phyloP scores from a whole-genome alignment of 2,888 invertebrate genomes.

The Acleris laterana region DNA sequence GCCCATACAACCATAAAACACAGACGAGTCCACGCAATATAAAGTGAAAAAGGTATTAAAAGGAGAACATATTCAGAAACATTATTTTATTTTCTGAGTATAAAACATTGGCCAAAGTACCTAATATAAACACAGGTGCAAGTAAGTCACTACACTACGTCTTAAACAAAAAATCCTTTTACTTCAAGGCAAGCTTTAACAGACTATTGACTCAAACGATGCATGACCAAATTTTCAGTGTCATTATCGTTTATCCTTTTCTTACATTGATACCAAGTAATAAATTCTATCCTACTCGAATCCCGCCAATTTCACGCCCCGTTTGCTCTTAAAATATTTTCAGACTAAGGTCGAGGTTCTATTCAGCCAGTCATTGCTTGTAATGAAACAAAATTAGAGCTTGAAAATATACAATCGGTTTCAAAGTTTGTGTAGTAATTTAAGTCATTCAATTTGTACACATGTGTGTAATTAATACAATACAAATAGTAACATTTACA shows the following conservation, averaged over 20 bases:
- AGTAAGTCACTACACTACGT: constrained; percentile 1
- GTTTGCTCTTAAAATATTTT: not conserved
- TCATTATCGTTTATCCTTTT: constrained; percentile 15
- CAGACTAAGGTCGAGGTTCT: constrained; percentile 1
- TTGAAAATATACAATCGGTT: no score
- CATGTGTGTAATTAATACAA: constrained; percentile 10
- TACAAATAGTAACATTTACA: constrained; percentile 14
- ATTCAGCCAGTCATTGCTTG: constrained; percentile 16
- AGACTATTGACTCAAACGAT: constrained; percentile 26
- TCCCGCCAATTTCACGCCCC: constrained; percentile 4
- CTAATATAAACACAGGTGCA: constrained; percentile 30
- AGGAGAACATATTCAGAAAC: no score
- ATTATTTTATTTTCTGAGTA: no score
- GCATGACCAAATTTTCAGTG: constrained; percentile 21
- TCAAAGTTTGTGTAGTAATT: not conserved
- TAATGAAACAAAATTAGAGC: not conserved
- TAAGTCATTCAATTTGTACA: not conserved
- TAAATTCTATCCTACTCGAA: constrained; percentile 5
- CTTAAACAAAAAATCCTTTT: constrained; percentile 5
- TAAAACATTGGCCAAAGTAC: constrained; percentile 1
- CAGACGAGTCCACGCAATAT: no score
- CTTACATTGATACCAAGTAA: not conserved
- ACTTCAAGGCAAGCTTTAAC: constrained; percentile 27
- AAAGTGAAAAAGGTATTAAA: no score
- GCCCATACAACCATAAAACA: no score